Conservation (phyloP, 2,888 invertebrate species). For the Tiliacea citrago region DNA sequence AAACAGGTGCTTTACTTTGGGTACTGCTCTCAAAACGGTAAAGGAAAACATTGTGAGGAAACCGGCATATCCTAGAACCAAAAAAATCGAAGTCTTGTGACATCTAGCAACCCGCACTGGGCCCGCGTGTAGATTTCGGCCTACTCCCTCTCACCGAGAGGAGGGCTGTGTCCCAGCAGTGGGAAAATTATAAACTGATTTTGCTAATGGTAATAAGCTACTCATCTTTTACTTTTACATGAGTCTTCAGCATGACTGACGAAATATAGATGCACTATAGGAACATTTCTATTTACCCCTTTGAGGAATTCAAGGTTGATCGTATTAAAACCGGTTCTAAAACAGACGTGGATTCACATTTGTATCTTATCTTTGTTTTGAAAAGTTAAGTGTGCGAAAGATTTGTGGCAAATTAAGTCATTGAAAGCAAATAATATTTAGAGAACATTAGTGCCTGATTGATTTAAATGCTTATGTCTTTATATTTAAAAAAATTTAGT, state of each 20-base stretch:
- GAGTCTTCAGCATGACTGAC: neutral
- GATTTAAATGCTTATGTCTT: slow-evolving; percentile 48
- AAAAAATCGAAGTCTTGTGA: no score
- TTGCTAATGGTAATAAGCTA: no score
- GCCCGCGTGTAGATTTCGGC: no score
- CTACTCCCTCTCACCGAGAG: no score
- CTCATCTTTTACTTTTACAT: neutral
- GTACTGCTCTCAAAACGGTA: no score
- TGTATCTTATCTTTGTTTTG: slow-evolving; percentile 56
- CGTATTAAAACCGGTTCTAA: slow-evolving; percentile 10
- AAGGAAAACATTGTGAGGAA: no score
- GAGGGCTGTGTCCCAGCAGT: no score
- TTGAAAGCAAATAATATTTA: slow-evolving; percentile 49
- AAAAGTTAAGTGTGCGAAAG: slow-evolving; percentile 59
- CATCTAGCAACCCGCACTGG: no score
- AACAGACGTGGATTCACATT: slow-evolving; percentile 63
- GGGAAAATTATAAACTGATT: no score
- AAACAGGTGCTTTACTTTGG: no score
- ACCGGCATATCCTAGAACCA: no score
- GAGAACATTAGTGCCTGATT: slow-evolving; percentile 50
- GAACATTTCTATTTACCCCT: neutral
- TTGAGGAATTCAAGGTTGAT: neutral
- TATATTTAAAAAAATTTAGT: slow-evolving; percentile 36
- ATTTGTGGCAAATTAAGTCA: slow-evolving; percentile 58
- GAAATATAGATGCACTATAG: neutral